Percentiles rank a stretch among this genome's conserved stretches.
Conservation (phyloP, 2,888 invertebrate genomes). For the Brachycybe producta region DNA sequence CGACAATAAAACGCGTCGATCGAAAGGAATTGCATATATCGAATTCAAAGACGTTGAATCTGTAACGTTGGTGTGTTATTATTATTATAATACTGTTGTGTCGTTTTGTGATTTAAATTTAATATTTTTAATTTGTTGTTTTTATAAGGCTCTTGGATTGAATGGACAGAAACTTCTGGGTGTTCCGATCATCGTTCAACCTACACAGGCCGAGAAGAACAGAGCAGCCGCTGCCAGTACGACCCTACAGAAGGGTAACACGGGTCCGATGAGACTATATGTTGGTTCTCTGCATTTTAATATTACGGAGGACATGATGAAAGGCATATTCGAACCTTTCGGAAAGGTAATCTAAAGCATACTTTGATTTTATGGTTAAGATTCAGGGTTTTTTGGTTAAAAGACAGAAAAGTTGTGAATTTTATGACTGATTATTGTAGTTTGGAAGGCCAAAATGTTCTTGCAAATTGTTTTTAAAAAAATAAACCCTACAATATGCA, state of each 20-base stretch:
- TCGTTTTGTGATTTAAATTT: neutral
- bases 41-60: constrained; percentile 98
- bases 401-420: too few species aligned
- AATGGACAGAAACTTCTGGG: constrained; percentile 91
- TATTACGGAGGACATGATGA: constrained; percentile 96
- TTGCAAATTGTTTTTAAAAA: too few species aligned
- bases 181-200: constrained; percentile 94
- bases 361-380: too few species aligned
- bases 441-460: too few species aligned
- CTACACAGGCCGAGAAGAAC: constrained; percentile 76
- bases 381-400: too few species aligned
- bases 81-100: constrained; percentile 2
- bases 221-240: constrained; percentile 42
- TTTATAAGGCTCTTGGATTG: constrained; percentile 72
- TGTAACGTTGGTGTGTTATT: constrained; percentile 66
- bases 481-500: too few species aligned
- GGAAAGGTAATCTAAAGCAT: constrained; percentile 49
- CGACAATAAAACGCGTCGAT: constrained; percentile 94
- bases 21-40: constrained; percentile 99
- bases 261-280: constrained; percentile 91
- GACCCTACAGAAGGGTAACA: constrained; percentile 71
- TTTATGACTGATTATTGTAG: too few species aligned
- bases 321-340: constrained; percentile 97
- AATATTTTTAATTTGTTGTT: neutral
- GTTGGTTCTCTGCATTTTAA: constrained; percentile 97